Evolutionary conservation across 1,140 invertebrate species (phyloP).

Genomic region (Trissolcus basalis): DNA sequence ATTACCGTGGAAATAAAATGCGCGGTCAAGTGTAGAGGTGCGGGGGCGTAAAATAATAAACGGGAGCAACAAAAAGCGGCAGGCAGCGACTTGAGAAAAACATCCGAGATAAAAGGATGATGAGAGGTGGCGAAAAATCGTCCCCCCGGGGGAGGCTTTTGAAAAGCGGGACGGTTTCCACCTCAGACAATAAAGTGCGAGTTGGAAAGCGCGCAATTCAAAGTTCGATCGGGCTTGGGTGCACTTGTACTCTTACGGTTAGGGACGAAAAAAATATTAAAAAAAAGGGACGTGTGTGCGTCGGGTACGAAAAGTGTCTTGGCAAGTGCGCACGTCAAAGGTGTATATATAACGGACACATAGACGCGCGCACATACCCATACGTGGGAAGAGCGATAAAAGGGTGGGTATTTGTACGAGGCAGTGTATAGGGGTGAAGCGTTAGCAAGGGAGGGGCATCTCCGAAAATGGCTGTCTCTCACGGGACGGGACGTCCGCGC

Average conservation of each 20-base stretch:
- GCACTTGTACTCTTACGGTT: not conserved
- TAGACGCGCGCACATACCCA: conserved; percentile 40
- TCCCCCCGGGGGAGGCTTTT: too few relatives aligned
- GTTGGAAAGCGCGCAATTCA: too few relatives aligned
- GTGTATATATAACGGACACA: conserved; percentile 34
- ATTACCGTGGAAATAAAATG: too few relatives aligned
- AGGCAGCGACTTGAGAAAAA: too few relatives aligned
- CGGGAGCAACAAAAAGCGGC: too few relatives aligned
- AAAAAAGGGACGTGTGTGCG: conserved; percentile 22
- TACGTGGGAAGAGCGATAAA: conserved; percentile 42
- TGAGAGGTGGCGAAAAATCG: too few relatives aligned
- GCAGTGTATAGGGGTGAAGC: conserved; percentile 54
- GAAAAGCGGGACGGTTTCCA: too few relatives aligned
- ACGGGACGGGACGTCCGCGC: conserved; percentile 53
- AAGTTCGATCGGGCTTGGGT: too few relatives aligned
- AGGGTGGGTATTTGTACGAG: conserved; percentile 58
- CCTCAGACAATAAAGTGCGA: too few relatives aligned
- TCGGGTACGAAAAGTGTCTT: conserved; percentile 1
- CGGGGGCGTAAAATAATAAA: too few relatives aligned
- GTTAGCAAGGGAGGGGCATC: conserved; percentile 59
- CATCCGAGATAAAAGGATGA: too few relatives aligned
- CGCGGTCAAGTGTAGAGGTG: too few relatives aligned
- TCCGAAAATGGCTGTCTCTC: conserved; percentile 62
- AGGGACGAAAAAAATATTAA: not conserved
- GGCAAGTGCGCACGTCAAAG: conserved; percentile 58